Evolutionary conservation across 2,888 invertebrate species (phyloP).

Genomic region (Prosopocoilus inquinatus): DNA sequence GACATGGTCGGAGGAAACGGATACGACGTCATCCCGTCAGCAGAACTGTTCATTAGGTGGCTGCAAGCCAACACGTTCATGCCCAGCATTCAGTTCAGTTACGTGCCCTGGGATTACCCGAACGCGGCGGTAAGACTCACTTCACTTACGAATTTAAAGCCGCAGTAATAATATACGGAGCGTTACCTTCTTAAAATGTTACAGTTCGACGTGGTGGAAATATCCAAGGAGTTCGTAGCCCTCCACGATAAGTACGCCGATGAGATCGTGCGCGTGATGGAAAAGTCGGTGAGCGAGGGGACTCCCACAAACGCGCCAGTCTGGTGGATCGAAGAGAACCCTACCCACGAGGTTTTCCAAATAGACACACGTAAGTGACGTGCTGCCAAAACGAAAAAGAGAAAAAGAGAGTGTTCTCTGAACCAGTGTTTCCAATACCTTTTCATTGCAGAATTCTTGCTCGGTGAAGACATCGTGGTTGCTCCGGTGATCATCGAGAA

Average conservation of each 20-base stretch:
- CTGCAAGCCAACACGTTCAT: constrained; percentile 74
- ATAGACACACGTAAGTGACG: constrained; percentile 19
- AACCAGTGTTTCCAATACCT: background rate
- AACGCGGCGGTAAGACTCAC: background rate
- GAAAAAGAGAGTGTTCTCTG: no score
- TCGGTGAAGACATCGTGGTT: constrained; percentile 74
- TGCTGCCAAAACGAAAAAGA: background rate
- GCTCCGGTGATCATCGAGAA: constrained; percentile 73
- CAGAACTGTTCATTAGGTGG: constrained; percentile 75
- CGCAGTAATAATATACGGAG: background rate
- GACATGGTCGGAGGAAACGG: constrained; percentile 78
- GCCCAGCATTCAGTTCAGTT: constrained; percentile 77
- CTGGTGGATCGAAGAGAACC: constrained; percentile 66
- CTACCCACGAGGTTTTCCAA: constrained; percentile 12
- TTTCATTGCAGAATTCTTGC: constrained; percentile 65
- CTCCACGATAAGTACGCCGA: constrained; percentile 64
- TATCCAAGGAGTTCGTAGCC: constrained; percentile 63
- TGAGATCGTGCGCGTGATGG: constrained; percentile 62
- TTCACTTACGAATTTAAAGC: background rate
- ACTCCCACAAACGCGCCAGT: constrained; percentile 76
- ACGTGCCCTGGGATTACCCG: constrained; percentile 71
- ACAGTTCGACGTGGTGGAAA: constrained; percentile 57
- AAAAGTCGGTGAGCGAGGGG: constrained; percentile 59
- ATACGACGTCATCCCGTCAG: constrained; percentile 54
- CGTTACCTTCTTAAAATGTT: background rate